Evolutionary conservation across 2,797 vertebrate species (phyloP), one percentile per base, ranked within the genome.

Genomic region (Sylvia borin): DNA sequence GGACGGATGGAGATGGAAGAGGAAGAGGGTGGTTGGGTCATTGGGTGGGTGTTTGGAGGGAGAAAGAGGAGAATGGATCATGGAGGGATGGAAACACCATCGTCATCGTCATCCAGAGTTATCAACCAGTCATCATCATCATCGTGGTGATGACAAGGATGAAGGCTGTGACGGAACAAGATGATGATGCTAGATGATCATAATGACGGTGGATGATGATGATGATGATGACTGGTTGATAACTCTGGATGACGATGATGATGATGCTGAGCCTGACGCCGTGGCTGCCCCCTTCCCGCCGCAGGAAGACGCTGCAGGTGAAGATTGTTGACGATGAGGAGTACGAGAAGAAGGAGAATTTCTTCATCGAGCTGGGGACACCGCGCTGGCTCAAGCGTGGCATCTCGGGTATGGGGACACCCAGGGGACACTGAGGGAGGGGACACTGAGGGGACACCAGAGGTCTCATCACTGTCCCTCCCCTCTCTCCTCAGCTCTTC

Each of bases 321-420:
- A 92, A 92, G 90, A 92, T 92, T 18, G 79, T 92, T n/a, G 90
- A 92, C 4, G 85, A 78, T 0, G 90, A 88, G 70, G 99, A 99
- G 96, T 99, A 99, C 29, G 99, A 99, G 96, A 99, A 99, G 95
- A 98, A 98, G 95, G 99, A 99, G 93, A 98, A 98, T 84, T 99
- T 99, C 98, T 99, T 98, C 96, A 98, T 99, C 4, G 98, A 99
- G 85, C 98, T 99, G 73, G 99, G 99, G 70, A 98, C 99, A 87
- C 99, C 99, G 5, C 98, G 98, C 17, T 92, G 85, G 90, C 79
- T 92, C 67, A 88, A 87, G 40, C 66, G 90, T 16, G 90, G 90
- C 84, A 92, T 87, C 77, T 92, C 77, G 1, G 84, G 53, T n/a
- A 54, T 4, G 53, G 53, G 53, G 53, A 21, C 53, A 32, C 21